Base-by-base conservation (phyloP, 2,888 invertebrate species). In the Caenorhabditis drosophilae region DNA sequence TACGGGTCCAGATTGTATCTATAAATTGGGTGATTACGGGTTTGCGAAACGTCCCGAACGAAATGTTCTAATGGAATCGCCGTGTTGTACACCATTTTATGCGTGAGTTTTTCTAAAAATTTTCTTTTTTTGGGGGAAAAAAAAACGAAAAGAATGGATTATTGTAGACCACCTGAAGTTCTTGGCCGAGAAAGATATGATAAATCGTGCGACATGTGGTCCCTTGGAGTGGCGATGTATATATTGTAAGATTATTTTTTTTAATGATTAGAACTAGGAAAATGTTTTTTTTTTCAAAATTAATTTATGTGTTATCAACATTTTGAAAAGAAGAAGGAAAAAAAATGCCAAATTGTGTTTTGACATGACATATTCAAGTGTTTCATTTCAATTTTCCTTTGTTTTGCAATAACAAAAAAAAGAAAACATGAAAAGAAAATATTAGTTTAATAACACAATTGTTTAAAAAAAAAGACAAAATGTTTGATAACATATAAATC, bases 171-270 rank as follows among this genome's bases (percentile, higher is more conserved):
- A 89, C 89, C 90, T 18, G 89, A 97, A 89, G 96, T 97, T 3
- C 86, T 98, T 52, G 94, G 95, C 2, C 93, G 95, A 2, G 93
- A 95, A 85, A 94, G 94, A 84, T 98, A 97, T 84, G 96, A 98
- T 86, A 96, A 94, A 84, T 93, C 94, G 75, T 98, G 98, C 87
- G 98, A 98, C 87, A 91, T 98, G 84, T 98, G 98, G 97, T 95
- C 95, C 0, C 86, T 98, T 61, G 97, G 97, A 26, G 97, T 98
- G 27, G 97, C 97, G 67, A 97, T 96, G 93, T 98, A 98, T 85
- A 98, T 98, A 81, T 86, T 98, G 87, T 90, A 86, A 89, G 90
- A 59, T 66, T 71, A 6, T 15, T 25, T 4, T 25, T n/a, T 27
- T 27, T n/a, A n/a, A n/a, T n/a, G n/a, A n/a, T n/a, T n/a, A n/a